These are phyloP conservation scores for Chymomyza procnemis DNA, from an alignment of 2,888 invertebrate genomes.

Conservation along the genomic window DNA sequence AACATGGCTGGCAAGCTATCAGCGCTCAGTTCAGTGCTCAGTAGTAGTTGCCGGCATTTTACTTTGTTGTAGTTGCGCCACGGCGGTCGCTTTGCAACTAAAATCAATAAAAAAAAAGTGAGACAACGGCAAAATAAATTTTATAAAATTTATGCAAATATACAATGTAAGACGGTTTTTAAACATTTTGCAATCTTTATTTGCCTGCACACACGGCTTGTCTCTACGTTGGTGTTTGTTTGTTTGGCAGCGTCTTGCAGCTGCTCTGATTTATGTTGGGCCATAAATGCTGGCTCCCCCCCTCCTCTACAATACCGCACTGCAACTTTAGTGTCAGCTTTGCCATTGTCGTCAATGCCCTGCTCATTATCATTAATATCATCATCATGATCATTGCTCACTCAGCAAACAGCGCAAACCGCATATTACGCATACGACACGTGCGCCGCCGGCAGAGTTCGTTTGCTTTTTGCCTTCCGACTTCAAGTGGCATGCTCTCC, in stretches of 20 bases:
- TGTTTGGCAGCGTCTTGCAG: not conserved
- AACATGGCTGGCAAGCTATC: not conserved
- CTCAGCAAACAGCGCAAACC: not conserved
- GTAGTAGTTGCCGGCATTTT: constrained; percentile 24
- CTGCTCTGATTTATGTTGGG: not conserved
- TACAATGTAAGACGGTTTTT: not conserved
- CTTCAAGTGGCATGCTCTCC: constrained; percentile 41
- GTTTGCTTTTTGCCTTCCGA: constrained; percentile 10
- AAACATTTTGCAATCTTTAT: not conserved
- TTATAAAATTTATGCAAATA: not conserved
- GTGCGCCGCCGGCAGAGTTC: constrained; percentile 24
- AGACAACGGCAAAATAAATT: not conserved
- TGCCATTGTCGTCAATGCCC: not conserved
- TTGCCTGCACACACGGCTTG: not conserved
- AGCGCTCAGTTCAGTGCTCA: constrained; percentile 4
- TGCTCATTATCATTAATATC: too few species aligned
- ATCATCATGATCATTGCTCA: not conserved
- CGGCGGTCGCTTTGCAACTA: not conserved
- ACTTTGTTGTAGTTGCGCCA: constrained; percentile 29
- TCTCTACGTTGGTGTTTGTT: not conserved
- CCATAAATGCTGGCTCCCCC: not conserved
- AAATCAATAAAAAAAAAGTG: not conserved
- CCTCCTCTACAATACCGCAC: too few species aligned
- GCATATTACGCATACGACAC: constrained; percentile 16
- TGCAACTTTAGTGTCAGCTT: not conserved